phyloP scores from a whole-genome alignment of 2,797 vertebrate species.

The Myotis pilosus region DNA sequence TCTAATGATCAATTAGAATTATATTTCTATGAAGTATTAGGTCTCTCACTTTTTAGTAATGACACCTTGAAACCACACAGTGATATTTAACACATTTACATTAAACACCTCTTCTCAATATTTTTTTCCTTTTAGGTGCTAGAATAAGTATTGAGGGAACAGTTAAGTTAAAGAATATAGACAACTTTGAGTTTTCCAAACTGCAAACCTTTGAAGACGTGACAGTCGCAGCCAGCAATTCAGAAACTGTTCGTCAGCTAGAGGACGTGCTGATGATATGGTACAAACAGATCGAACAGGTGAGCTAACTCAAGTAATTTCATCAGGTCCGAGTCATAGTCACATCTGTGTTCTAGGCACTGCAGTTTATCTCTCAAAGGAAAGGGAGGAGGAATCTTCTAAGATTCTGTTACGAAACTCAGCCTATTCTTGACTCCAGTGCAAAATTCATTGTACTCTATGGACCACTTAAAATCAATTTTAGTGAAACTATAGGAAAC shows the following conservation, averaged over 20 bases:
- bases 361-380: neutral
- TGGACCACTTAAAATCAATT: neutral
- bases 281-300: conserved; percentile 89
- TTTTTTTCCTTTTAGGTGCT: conserved; percentile 79
- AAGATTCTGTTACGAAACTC: neutral
- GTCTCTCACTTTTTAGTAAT: neutral
- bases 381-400: neutral
- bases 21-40: neutral
- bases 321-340: accelerated
- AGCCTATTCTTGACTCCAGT: neutral
- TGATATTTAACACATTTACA: neutral
- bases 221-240: conserved; percentile 82
- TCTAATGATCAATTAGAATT: neutral
- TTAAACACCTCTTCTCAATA: neutral
- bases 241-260: conserved; percentile 82
- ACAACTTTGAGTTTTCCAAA: conserved; percentile 84
- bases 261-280: conserved; percentile 87
- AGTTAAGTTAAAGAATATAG: conserved; percentile 83
- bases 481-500: neutral
- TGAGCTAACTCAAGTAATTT: conserved; percentile 58
- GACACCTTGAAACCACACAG: neutral
- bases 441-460: neutral
- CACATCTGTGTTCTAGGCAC: neutral
- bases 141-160: conserved; percentile 83
- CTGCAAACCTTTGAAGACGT: conserved; percentile 84